phyloP scores from a whole-genome alignment of 2,113 vertebrate genomes.

The Sprattus sprattus region DNA sequence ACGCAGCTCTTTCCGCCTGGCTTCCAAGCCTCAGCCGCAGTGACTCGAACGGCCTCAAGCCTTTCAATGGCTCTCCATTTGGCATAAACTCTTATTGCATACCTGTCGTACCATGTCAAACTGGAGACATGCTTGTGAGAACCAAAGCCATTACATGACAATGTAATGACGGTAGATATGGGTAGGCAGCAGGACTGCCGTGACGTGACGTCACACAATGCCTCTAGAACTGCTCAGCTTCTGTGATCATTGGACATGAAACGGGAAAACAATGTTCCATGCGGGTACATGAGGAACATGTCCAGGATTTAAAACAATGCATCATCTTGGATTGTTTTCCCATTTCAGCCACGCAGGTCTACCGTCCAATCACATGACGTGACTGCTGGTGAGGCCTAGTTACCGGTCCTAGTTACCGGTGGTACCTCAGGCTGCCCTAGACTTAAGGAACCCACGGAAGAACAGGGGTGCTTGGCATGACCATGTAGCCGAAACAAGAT shows the following conservation, averaged over 20 bases:
- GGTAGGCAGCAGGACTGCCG: background rate
- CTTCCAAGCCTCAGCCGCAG: conserved; percentile 31
- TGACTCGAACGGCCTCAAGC: background rate
- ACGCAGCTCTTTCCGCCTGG: conserved; percentile 26
- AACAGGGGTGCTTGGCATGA: background rate
- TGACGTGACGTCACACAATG: background rate
- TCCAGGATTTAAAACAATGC: background rate
- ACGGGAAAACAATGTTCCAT: background rate
- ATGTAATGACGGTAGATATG: background rate
- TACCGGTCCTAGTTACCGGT: background rate
- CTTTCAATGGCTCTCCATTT: background rate
- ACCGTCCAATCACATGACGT: background rate
- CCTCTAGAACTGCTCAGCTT: background rate
- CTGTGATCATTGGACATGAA: background rate
- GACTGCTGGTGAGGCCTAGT: background rate
- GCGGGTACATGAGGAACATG: too few species aligned
- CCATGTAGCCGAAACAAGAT: background rate
- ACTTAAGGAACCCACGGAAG: background rate
- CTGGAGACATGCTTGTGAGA: background rate
- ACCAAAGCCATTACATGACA: background rate
- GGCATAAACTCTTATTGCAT: background rate
- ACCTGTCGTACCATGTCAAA: conserved; percentile 14
- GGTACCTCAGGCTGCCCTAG: background rate
- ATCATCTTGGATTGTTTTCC: background rate
- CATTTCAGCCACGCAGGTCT: background rate